Evolutionary conservation across 1,140 invertebrate genomes (phyloP), one percentile per base, ranked within the genome.

Genomic region (Drosophila aff.): DNA sequence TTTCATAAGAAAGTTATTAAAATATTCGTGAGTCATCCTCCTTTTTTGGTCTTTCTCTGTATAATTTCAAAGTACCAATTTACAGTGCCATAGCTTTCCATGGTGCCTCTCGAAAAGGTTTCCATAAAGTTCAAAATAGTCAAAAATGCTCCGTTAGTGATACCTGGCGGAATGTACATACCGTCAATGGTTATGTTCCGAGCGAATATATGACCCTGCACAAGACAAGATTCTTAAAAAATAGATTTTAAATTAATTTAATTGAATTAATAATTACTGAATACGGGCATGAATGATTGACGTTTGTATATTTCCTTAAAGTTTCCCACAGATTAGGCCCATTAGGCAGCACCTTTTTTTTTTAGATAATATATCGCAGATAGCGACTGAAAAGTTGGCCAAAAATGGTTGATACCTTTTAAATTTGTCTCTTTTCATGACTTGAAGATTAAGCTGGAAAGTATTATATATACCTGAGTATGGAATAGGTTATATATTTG

Each of bases 311-410:
- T 16, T 57, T 57, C 11, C 5, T 40, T 1, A 57, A 26, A 9
- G 13, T 57, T 2, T 57, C 36, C 53, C 21, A 57, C 5, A 57
- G 4, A 0, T 36, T 21, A 7, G 53, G 10, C 2, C 21, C 36
- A 57, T 7, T 26, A 2, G 33, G 2, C 2, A 23, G 9, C 1
- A 11, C 9, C 16, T 57, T 57, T 26, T 57, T n/a, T 26, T 57
- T n/a, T 57, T 57, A 10, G 53, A 57, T n/a, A 57, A 26, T n/a
- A 57, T 3, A 26, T 57, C 53, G 16, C 53, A 57, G 15, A 40
- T 1, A 10, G 53, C n/a, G 4, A 57, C 23, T 2, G 53, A 57
- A 15, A 57, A 11, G 36, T 57, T 57, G 9, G 53, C 36, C 53
- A 26, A 40, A 40, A 57, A 57, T 11, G 53, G 36, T 57, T 40